These are phyloP conservation scores for Australoheros scitulus DNA, from an alignment of 2,113 vertebrate species.

Conservation along the genomic window DNA sequence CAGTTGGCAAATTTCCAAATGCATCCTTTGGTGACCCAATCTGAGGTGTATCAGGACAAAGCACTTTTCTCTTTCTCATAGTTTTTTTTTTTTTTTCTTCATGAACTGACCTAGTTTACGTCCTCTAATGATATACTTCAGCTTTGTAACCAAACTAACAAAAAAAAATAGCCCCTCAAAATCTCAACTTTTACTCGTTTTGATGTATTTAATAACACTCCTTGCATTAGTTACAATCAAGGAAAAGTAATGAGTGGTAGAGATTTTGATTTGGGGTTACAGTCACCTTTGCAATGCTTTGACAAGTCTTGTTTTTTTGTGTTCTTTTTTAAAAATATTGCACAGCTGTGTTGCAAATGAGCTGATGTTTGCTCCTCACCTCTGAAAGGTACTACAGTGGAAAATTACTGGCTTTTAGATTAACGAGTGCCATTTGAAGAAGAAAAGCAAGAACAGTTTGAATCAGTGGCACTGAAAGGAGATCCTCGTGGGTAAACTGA, in stretches of 20 bases:
- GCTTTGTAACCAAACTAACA: conserved; percentile 62
- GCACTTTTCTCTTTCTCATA: conserved; percentile 75
- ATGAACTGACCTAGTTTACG: conserved; percentile 40
- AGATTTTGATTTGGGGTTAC: conserved; percentile 68
- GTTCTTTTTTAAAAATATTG: conserved; percentile 62
- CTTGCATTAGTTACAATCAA: conserved; percentile 80
- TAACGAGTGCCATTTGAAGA: neutral
- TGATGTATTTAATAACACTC: conserved; percentile 71
- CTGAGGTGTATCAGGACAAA: conserved; percentile 74
- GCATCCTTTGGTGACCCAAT: conserved; percentile 63
- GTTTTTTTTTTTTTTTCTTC: conserved; percentile 33
- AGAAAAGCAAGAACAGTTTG: neutral
- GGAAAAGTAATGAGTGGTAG: conserved; percentile 64
- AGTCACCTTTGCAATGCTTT: conserved; percentile 65
- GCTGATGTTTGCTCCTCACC: conserved; percentile 67
- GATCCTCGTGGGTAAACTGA: conserved; percentile 14
- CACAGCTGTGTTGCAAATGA: conserved; percentile 79
- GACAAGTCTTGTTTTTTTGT: conserved; percentile 45
- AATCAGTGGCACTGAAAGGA: neutral
- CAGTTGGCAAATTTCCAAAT: conserved; percentile 71
- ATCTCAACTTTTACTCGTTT: conserved; percentile 57
- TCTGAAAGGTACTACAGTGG: neutral
- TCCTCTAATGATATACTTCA: conserved; percentile 60
- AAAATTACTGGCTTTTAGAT: neutral
- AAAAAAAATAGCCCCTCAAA: conserved; percentile 48